Conservation (phyloP, 2,797 vertebrate species). For the Chaetophractus vellerosus region DNA sequence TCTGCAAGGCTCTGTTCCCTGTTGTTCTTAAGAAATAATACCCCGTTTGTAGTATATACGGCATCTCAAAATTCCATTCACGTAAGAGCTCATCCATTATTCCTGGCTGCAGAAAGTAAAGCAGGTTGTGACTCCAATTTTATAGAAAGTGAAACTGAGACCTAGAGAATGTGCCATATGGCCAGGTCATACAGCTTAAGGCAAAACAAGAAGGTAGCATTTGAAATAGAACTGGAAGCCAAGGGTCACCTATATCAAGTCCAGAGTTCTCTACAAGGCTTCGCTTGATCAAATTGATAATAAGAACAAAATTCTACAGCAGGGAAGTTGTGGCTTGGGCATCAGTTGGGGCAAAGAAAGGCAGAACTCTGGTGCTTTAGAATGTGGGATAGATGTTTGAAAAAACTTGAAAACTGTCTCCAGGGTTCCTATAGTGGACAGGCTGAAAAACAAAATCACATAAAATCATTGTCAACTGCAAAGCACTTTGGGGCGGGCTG, state of each 20-base stretch:
- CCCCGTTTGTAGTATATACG: neutral
- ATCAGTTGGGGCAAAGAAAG: neutral
- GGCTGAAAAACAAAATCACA: neutral
- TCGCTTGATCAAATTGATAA: neutral
- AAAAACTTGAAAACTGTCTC: neutral
- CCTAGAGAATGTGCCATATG: neutral
- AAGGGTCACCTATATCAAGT: neutral
- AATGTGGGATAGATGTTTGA: neutral
- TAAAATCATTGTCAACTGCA: neutral
- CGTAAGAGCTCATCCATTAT: neutral
- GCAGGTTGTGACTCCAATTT: neutral
- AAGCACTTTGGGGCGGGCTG: neutral
- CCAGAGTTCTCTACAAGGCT: slow-evolving; percentile 3
- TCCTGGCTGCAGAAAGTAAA: neutral
- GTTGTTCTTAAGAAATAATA: slow-evolving; percentile 41
- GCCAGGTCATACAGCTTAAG: neutral
- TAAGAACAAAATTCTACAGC: slow-evolving; percentile 23
- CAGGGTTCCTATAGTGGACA: neutral
- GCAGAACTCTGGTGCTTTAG: neutral
- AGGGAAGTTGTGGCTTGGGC: neutral
- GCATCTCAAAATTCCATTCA: slow-evolving; percentile 40
- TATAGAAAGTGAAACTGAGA: slow-evolving; percentile 9
- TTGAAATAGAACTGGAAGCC: neutral
- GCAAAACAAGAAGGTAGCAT: slow-evolving; percentile 31
- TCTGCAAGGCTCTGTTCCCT: neutral